Conservation (phyloP, 2,113 vertebrate species). For the Dasypus novemcinctus region DNA sequence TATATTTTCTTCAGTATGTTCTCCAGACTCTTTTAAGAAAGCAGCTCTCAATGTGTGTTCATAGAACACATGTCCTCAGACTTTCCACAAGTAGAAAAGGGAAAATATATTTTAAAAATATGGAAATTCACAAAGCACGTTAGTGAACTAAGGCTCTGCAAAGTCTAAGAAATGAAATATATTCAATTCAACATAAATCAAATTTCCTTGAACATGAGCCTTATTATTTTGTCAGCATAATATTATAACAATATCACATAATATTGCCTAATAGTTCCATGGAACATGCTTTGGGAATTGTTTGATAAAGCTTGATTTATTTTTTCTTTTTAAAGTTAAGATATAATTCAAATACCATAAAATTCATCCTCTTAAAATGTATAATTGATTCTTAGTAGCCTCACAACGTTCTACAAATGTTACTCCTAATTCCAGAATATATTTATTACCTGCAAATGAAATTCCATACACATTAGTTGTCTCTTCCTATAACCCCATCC, state of each 20-base stretch:
- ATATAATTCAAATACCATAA: not conserved
- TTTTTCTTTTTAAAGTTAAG: not conserved
- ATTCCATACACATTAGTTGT: not conserved
- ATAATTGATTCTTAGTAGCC: not conserved
- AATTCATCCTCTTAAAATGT: not conserved
- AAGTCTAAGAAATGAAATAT: not conserved
- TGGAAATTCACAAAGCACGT: not conserved
- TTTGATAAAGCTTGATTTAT: not conserved
- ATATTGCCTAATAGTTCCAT: not conserved
- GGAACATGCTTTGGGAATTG: not conserved
- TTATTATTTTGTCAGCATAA: not conserved
- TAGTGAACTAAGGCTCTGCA: not conserved
- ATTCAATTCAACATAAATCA: not conserved
- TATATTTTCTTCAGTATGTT: not conserved
- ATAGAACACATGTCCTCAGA: not conserved
- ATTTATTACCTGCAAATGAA: not conserved
- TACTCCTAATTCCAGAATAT: not conserved
- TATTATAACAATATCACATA: not conserved
- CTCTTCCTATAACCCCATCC: accelerated
- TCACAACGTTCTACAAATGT: not conserved
- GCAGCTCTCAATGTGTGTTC: not conserved
- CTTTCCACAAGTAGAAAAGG: not conserved
- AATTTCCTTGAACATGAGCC: not conserved
- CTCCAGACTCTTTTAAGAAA: not conserved
- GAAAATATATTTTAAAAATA: not conserved